Conservation (phyloP, 30 jellyfish, hydroid and myxozoan genomes). For the Hydractinia symbiolongicarpus region DNA sequence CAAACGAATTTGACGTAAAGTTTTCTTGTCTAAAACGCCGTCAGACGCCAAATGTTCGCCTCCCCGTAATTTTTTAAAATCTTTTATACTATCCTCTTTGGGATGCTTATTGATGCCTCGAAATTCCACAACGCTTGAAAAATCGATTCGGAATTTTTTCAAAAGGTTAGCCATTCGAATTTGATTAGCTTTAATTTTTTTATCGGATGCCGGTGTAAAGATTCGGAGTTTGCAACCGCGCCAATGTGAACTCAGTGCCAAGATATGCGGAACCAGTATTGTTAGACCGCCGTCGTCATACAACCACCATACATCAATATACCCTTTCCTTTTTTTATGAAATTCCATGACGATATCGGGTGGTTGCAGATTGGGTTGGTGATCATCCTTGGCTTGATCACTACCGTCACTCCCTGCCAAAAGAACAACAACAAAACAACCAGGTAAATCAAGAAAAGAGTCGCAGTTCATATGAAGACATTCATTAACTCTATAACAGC, state of each 20-base stretch:
- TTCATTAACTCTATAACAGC: neutral
- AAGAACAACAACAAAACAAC: slow-evolving; percentile 25
- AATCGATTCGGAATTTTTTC: slow-evolving; percentile 91
- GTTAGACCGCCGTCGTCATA: slow-evolving; percentile 94
- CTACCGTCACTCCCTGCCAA: slow-evolving; percentile 30
- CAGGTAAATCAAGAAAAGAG: no score
- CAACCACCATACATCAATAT: slow-evolving; percentile 97
- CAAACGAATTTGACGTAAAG: slow-evolving; percentile 89
- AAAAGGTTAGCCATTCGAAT: slow-evolving; percentile 89
- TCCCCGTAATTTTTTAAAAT: slow-evolving; percentile 44
- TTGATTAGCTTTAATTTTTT: slow-evolving; percentile 92
- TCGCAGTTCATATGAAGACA: no score
- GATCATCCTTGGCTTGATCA: slow-evolving; percentile 17
- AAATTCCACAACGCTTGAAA: slow-evolving; percentile 92
- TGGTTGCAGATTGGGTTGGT: neutral
- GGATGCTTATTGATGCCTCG: slow-evolving; percentile 91
- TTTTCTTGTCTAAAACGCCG: slow-evolving; percentile 72
- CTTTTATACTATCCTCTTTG: slow-evolving; percentile 58
- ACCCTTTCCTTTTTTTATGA: slow-evolving; percentile 67
- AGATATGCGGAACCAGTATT: slow-evolving; percentile 79
- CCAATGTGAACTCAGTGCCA: slow-evolving; percentile 78
- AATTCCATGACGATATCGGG: slow-evolving; percentile 81
- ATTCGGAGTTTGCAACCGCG: slow-evolving; percentile 86
- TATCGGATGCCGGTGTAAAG: slow-evolving; percentile 95
- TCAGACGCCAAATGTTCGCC: slow-evolving; percentile 78